Base-by-base conservation (phyloP, 1,140 invertebrate species). In the Drosophila sucinea region DNA sequence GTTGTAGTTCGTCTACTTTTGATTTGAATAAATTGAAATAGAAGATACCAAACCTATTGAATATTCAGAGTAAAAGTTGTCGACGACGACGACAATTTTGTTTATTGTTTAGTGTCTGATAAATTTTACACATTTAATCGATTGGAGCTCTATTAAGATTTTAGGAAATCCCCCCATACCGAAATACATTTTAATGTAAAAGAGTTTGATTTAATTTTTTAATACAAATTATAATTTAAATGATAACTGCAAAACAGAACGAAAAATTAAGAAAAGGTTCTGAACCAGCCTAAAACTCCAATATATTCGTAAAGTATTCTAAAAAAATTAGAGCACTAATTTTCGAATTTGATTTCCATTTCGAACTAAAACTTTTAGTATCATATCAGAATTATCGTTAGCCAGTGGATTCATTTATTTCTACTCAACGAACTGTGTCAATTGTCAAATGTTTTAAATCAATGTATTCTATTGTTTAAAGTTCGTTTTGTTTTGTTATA, bases 41-140 rank as follows among this genome's bases (percentile, higher is more conserved):
- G 56, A 76, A 67, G 60, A 71, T 74, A 70, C 35, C 75, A 71
- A 74, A 74, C 7, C 32, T 64, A 78, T 75, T 86, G 64, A 73
- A 76, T 86, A 86, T 86, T 72, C 82, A 73, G 56, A 86, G 74
- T 79, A 86, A 82, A 66, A 86, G 82, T 82, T 79, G 66, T 76
- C 64, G 64, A 27, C 44, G 44, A 27, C 23, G 23, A 17, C 40
- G 40, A 79, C 63, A 57, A 76, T 63, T 79, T 81, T 86, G 78
- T 85, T 85, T 77, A 68, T 80, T 68, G 47, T 58, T 44, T 57
- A 57, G 29, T 56, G 66, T 4, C 73, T 29, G 77, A 77, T 80
- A 74, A 60, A 23, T 79, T 65, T 73, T 67, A 72, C 81, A 81
- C 68, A 80, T 78, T 80, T 73, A 11, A 62, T 29, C 11, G 47